phyloP scores from a whole-genome alignment of 2,888 invertebrate species.

The Dryobota labecula region DNA sequence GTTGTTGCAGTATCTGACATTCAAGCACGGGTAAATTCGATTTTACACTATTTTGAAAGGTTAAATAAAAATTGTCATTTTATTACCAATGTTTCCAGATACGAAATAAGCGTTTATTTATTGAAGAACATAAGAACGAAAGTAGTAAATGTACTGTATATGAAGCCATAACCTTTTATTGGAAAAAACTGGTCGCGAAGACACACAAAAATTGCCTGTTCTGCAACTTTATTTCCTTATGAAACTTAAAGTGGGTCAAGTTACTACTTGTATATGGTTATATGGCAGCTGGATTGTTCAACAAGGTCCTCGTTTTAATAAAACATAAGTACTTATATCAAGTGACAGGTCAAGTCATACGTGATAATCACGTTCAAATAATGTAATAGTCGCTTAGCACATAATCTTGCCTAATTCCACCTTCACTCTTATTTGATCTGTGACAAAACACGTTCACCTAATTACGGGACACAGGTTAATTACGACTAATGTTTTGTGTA shows the following conservation, averaged over 20 bases:
- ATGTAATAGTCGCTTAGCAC: slow-evolving; percentile 34
- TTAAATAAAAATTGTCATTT: slow-evolving; percentile 14
- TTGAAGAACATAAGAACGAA: slow-evolving; percentile 20
- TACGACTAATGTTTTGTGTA: slow-evolving; percentile 52
- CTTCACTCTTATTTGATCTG: slow-evolving; percentile 65
- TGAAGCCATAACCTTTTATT: slow-evolving; percentile 50
- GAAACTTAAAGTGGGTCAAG: slow-evolving; percentile 61
- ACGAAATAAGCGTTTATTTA: slow-evolving; percentile 20
- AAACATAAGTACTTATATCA: slow-evolving; percentile 32
- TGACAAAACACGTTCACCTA: slow-evolving; percentile 63
- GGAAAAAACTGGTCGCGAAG: slow-evolving; percentile 43
- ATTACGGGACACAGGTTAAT: slow-evolving; percentile 57
- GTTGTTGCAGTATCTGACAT: slow-evolving; percentile 42
- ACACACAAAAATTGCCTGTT: slow-evolving; percentile 42
- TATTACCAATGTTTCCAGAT: slow-evolving; percentile 2
- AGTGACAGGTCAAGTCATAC: slow-evolving; percentile 63
- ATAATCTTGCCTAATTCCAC: slow-evolving; percentile 60
- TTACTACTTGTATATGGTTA: slow-evolving; percentile 37
- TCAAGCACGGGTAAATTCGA: slow-evolving; percentile 30
- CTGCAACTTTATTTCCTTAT: slow-evolving; percentile 51
- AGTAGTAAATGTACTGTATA: slow-evolving; percentile 19
- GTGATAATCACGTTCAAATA: slow-evolving; percentile 47
- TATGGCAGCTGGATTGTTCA: slow-evolving; percentile 46
- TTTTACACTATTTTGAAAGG: slow-evolving; percentile 34
- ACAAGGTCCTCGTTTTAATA: slow-evolving; percentile 39